These are phyloP conservation scores for Miichthys miiuy DNA, from an alignment of 2,797 vertebrate genomes.

Conservation along the genomic window DNA sequence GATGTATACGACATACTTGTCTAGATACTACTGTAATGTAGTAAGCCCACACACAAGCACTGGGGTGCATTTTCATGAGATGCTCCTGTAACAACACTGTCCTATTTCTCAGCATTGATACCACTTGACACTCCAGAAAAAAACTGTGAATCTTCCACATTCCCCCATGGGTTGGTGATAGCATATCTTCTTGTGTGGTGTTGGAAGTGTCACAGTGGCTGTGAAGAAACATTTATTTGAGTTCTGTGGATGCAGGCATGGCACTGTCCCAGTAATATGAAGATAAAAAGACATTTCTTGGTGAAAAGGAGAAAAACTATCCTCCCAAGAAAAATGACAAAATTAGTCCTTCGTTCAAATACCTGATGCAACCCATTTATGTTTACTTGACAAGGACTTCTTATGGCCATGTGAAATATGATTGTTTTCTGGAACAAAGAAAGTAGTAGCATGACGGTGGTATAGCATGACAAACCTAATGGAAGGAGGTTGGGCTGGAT, in stretches of 20 bases:
- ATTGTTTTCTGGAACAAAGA: background rate
- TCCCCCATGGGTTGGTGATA: conserved; percentile 27
- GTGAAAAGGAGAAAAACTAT: background rate
- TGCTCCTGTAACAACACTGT: conserved; percentile 17
- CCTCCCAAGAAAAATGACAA: background rate
- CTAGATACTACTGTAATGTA: background rate
- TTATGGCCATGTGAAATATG: background rate
- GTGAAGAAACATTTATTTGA: background rate
- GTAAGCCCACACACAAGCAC: conserved; percentile 11
- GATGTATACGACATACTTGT: background rate
- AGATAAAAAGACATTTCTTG: background rate
- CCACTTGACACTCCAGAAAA: conserved; percentile 31
- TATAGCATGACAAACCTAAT: background rate
- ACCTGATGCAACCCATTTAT: background rate
- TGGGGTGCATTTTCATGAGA: background rate
- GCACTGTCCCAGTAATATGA: background rate
- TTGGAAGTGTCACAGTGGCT: conserved; percentile 15
- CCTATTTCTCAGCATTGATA: background rate
- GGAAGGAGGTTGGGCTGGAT: background rate
- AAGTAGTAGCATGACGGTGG: background rate
- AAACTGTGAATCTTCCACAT: conserved; percentile 40
- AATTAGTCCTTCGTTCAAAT: background rate
- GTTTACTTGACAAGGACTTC: background rate
- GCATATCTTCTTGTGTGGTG: conserved; percentile 41
- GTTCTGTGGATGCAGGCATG: background rate